Evolutionary conservation across 2,888 invertebrate species (phyloP), one percentile per base, ranked within the genome.

Genomic region (Archips xylosteana): DNA sequence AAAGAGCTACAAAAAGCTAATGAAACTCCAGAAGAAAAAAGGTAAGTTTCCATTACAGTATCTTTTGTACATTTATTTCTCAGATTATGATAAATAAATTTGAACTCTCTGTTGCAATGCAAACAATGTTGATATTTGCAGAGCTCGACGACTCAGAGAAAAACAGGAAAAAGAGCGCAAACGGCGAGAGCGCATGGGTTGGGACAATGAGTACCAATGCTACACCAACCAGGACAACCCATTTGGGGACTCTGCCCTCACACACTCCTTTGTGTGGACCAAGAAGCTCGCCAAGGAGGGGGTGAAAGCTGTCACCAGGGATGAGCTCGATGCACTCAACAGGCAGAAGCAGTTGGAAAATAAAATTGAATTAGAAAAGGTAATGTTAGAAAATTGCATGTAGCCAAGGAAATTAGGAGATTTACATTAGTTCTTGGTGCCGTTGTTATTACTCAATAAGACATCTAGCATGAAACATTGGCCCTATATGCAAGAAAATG

Each of bases 151-250:
- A 60, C 91, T 99, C 59, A 95, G 95, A 70, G 99, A 99, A 84
- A 99, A 99, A 88, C 97, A 98, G 86, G 97, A 96, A 0, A 99
- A 99, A 83, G 98, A 99, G 88, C 95, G 97, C 1, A 96, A 96
- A 76, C 93, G 98, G 0, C 97, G 98, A 71, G 97, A 98, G 87
- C 95, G 98, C 78, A 99, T 99, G 98, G 99, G 99, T 6, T 99
- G 99, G 99, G 99, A 99, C 88, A 98, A 97, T 78, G 99, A 99
- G 88, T 99, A 99, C 87, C 96, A 99, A 76, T 98, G 98, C 84
- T 99, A 99, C 85, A 99, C 99, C 0, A 99, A 99, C 89, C 97
- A 98, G 68, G 99, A 99, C 89, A 99, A 99, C 92, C 99, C 99
- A 0, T 99, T 99, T 89, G 99, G 99, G 0, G 99, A 99, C 95